A percentile compares a stretch with the other conserved stretches of the same genome.
phyloP scores from a whole-genome alignment of 2,113 vertebrate species.

The Platycercus adscitus region DNA sequence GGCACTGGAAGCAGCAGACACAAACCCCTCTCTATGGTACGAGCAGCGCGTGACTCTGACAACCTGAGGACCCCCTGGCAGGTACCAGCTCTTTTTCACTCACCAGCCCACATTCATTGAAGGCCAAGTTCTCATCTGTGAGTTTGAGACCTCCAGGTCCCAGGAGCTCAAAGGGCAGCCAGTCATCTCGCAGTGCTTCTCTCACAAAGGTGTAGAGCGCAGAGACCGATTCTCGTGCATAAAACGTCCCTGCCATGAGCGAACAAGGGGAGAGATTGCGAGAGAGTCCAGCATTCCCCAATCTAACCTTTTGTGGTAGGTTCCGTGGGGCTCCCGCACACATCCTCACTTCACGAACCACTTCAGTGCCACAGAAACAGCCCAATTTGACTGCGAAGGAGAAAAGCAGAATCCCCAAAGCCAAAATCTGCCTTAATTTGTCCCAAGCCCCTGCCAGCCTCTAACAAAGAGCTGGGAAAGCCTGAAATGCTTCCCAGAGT shows the following conservation, averaged over 20 bases:
- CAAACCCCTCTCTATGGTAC: not conserved
- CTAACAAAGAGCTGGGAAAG: conserved; percentile 20
- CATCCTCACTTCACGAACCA: not conserved
- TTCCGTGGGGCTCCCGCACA: not conserved
- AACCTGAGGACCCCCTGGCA: not conserved
- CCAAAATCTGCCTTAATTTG: not conserved
- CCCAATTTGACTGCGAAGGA: not conserved
- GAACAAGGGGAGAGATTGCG: not conserved
- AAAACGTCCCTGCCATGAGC: conserved; percentile 85
- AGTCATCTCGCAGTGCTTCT: conserved; percentile 83
- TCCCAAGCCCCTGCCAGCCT: conserved; percentile 8
- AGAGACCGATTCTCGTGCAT: conserved; percentile 85
- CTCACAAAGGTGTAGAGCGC: conserved; percentile 85
- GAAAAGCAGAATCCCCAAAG: conserved; percentile 25
- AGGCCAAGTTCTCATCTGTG: conserved; percentile 79
- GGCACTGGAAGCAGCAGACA: not conserved
- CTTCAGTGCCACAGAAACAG: not conserved
- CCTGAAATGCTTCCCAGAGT: conserved; percentile 4
- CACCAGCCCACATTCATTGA: conserved; percentile 92
- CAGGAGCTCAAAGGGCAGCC: conserved; percentile 93
- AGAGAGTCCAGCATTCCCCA: not conserved
- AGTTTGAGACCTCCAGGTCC: conserved; percentile 88
- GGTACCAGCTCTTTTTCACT: conserved; percentile 31
- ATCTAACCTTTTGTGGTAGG: not conserved
- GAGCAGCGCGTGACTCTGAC: not conserved